Evolutionary conservation across 2,888 invertebrate species (phyloP).

Genomic region (Sipunculus nudus): DNA sequence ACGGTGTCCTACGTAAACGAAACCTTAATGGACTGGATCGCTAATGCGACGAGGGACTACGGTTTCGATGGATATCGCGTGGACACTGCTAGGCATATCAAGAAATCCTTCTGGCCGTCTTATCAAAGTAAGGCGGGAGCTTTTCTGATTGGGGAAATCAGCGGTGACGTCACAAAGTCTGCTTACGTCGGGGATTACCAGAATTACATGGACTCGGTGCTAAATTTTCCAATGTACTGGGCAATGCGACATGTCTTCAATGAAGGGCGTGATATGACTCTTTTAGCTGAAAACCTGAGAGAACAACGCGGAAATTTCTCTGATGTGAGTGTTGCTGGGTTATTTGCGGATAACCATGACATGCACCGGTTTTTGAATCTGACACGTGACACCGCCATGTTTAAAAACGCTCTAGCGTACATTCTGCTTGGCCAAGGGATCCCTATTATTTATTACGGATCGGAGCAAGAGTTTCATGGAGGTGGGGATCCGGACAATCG

Average conservation of each 20-base stretch:
- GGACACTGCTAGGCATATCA: conserved; percentile 32
- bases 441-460: conserved; percentile 46
- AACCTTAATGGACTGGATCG: conserved; percentile 37
- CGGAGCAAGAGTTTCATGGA: conserved; percentile 42
- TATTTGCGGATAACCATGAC: conserved; percentile 46
- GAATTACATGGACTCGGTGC: conserved; percentile 34
- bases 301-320: conserved; percentile 31
- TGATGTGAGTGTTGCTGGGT: conserved; percentile 40
- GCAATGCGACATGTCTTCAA: conserved; percentile 34
- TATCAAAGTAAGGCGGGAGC: conserved; percentile 34
- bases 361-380: conserved; percentile 40
- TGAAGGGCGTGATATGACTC: conserved; percentile 19
- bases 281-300: conserved; percentile 6
- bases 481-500: conserved; percentile 41
- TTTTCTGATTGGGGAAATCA: conserved; percentile 42
- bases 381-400: conserved; percentile 25
- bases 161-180: conserved; percentile 30
- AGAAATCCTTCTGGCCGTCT: conserved; percentile 34
- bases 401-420: conserved; percentile 42
- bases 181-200: conserved; percentile 40
- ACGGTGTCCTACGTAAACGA: conserved; percentile 35
- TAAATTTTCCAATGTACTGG: conserved; percentile 42
- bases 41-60: conserved; percentile 33
- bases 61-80: conserved; percentile 44
- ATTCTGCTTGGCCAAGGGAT: conserved; percentile 40